These are phyloP conservation scores for Dryas iulia DNA, from an alignment of 1,140 invertebrate species.

Conservation along the genomic window DNA sequence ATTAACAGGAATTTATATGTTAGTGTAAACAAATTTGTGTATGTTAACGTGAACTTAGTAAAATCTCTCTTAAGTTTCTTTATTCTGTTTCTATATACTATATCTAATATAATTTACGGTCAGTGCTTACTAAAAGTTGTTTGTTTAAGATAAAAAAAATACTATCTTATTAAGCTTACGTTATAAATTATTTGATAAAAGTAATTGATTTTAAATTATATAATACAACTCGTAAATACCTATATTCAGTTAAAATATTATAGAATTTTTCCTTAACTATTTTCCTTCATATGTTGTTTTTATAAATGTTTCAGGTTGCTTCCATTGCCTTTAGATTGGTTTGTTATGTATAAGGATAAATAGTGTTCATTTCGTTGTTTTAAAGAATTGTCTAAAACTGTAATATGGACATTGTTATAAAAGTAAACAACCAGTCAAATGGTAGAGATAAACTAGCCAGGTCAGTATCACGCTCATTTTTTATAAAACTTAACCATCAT, in stretches of 20 bases:
- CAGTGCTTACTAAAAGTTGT: background rate
- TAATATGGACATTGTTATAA: constrained; percentile 68
- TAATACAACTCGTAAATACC: background rate
- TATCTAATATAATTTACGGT: background rate
- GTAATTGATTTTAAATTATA: background rate
- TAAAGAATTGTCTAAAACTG: background rate
- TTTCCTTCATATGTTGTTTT: background rate
- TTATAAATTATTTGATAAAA: background rate
- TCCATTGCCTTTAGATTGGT: background rate
- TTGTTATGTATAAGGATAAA: constrained; percentile 1
- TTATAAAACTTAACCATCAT: no score
- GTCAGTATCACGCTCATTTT: constrained; percentile 29
- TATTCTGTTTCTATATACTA: no score
- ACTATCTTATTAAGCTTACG: background rate
- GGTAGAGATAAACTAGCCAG: constrained; percentile 73
- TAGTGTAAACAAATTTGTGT: no score
- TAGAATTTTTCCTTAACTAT: background rate
- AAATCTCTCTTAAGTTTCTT: no score
- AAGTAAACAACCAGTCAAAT: constrained; percentile 71
- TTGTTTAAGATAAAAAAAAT: no score
- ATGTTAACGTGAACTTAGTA: no score
- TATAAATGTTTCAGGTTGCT: background rate
- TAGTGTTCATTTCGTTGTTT: background rate
- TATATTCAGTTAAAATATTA: background rate
- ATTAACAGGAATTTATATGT: no score